Percentiles rank a stretch among this genome's conserved stretches.
Evolutionary conservation across 2,797 vertebrate genomes (phyloP).

Genomic region (Mormyrops attenuatus): DNA sequence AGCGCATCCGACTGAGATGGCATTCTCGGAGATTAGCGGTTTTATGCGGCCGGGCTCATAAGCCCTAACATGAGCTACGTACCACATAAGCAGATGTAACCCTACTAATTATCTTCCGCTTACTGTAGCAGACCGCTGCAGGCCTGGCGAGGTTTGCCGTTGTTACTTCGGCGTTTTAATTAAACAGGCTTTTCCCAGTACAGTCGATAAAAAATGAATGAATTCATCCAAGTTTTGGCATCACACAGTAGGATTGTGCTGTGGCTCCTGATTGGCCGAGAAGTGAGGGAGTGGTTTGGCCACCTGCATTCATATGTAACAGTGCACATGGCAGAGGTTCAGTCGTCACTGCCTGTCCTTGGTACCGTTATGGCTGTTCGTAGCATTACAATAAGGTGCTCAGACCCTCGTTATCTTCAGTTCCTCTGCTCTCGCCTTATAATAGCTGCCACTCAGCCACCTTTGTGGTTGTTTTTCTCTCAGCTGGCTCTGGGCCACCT

Average conservation of each 20-base stretch:
- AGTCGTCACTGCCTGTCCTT: background rate
- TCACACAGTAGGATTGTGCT: background rate
- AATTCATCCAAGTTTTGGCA: background rate
- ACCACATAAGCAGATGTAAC: background rate
- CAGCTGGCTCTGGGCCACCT: background rate
- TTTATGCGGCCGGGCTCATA: background rate
- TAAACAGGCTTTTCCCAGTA: background rate
- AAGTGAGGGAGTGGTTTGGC: background rate
- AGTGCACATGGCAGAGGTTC: background rate
- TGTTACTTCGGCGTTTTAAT: background rate
- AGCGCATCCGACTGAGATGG: background rate
- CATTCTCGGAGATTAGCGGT: background rate
- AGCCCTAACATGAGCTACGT: background rate
- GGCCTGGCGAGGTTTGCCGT: background rate
- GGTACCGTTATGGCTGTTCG: no score
- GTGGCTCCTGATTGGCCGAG: background rate
- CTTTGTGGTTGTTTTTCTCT: background rate
- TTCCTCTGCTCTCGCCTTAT: background rate
- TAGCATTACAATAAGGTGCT: background rate
- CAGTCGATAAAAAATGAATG: background rate
- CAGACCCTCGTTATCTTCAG: background rate
- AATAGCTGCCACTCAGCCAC: background rate
- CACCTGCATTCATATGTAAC: background rate
- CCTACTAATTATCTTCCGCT: background rate
- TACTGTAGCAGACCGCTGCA: background rate